Percentiles rank a stretch among this genome's conserved stretches.
These are phyloP conservation scores for Ceratotherium simum DNA, from an alignment of 2,113 vertebrate species.

Conservation along the genomic window DNA sequence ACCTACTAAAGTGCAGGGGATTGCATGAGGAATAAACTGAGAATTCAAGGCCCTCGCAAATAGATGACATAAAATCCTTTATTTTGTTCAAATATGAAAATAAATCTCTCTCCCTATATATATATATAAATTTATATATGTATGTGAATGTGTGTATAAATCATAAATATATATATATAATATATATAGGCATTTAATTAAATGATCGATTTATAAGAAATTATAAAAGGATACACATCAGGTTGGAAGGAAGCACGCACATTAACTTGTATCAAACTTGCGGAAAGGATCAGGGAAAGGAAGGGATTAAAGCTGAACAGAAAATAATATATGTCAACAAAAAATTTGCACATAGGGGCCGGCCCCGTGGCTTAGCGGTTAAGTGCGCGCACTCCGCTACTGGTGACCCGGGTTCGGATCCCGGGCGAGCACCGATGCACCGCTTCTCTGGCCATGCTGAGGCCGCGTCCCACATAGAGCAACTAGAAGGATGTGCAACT, in stretches of 20 bases:
- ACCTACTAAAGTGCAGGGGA: background rate
- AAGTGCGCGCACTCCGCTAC: too few relatives aligned
- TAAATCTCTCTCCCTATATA: background rate
- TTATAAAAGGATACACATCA: background rate
- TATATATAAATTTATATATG: background rate
- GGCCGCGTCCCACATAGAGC: too few relatives aligned
- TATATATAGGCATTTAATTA: background rate
- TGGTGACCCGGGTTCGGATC: too few relatives aligned
- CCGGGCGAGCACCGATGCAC: too few relatives aligned
- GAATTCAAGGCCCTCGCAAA: background rate
- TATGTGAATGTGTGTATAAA: background rate
- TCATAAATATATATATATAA: background rate
- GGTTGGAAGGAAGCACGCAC: background rate
- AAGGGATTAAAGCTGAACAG: background rate
- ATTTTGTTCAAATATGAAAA: background rate
- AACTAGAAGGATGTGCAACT: too few relatives aligned
- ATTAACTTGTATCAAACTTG: background rate
- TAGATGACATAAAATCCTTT: background rate
- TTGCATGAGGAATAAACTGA: background rate
- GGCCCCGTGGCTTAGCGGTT: too few relatives aligned
- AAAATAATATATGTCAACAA: background rate
- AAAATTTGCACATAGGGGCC: background rate
- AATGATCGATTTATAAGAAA: background rate
- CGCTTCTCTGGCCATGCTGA: too few relatives aligned
- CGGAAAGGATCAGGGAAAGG: background rate